Evolutionary conservation across 2,888 invertebrate genomes (phyloP), one percentile per base, ranked within the genome.

Genomic region (Eledona agricola): DNA sequence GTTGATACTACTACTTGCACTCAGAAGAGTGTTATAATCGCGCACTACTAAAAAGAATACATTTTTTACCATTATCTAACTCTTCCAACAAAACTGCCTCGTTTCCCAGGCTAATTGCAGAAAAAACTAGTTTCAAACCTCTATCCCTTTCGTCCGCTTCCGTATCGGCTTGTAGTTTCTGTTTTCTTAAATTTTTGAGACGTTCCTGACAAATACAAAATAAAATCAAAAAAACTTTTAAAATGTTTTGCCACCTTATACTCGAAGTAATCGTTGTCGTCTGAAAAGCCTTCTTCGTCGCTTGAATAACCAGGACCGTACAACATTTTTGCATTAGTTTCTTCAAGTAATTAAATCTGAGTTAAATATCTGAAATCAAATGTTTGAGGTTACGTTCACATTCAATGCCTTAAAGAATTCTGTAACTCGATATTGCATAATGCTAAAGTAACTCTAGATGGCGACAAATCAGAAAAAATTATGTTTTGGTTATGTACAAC

Each of bases 31-130:
- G n/a, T n/a, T n/a, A n/a, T n/a, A n/a, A n/a, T n/a, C n/a, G n/a
- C n/a, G n/a, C n/a, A n/a, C n/a, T n/a, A n/a, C n/a, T n/a, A n/a
- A n/a, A n/a, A n/a, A n/a, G n/a, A n/a, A n/a, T n/a, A n/a, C n/a
- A n/a, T n/a, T n/a, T n/a, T n/a, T n/a, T n/a, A n/a, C 70, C 57
- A 63, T 79, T 77, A 0, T 78, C 72, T 31, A 69, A 26, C 19
- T 58, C 42, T 26, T 62, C 54, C 7, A 31, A 20, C 4, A 68
- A 57, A 5, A 16, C 40, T n/a, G 55, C 40, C 2, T 57, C 17
- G 23, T 60, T 56, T 17, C 59, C 62, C 23, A 25, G 51, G 13
- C 60, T 58, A 32, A 69, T 58, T 3, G 62, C 60, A 12, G 40
- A 52, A 29, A 60, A 67, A 20, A 65, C 49, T 1, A 37, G n/a